A percentile compares a stretch with the other conserved stretches of the same genome.
Conservation (phyloP, 2,888 invertebrate genomes). For the Noctua pronuba region DNA sequence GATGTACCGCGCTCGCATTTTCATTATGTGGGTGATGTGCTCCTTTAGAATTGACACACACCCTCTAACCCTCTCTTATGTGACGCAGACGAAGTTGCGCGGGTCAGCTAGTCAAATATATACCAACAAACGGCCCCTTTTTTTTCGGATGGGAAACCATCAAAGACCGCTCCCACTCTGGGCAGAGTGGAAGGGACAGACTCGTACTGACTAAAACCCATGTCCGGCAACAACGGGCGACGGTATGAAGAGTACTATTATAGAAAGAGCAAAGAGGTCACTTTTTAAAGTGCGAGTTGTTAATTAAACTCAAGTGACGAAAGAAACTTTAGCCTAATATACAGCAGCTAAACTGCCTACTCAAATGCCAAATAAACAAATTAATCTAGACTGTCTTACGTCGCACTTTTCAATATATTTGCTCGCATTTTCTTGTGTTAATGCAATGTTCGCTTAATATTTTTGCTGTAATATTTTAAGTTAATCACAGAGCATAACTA, state of each 20-base stretch:
- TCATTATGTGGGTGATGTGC: too few species aligned
- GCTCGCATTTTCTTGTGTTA: background rate
- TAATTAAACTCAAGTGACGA: background rate
- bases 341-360: background rate
- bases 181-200: too few species aligned
- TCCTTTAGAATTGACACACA: too few species aligned
- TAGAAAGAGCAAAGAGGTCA: background rate
- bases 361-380: conserved; percentile 33
- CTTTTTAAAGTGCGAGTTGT: background rate
- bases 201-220: too few species aligned
- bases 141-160: too few species aligned
- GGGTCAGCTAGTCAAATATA: too few species aligned
- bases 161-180: too few species aligned
- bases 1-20: too few species aligned
- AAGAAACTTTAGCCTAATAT: background rate
- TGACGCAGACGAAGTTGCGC: too few species aligned
- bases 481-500: background rate
- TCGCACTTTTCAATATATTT: background rate
- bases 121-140: too few species aligned
- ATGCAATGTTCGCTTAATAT: background rate
- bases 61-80: too few species aligned
- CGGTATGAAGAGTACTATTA: background rate
- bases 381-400: background rate
- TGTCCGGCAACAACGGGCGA: too few species aligned
- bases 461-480: background rate